Evolutionary conservation across 2,888 invertebrate species (phyloP).

Genomic region (Argyresthia goedartella): DNA sequence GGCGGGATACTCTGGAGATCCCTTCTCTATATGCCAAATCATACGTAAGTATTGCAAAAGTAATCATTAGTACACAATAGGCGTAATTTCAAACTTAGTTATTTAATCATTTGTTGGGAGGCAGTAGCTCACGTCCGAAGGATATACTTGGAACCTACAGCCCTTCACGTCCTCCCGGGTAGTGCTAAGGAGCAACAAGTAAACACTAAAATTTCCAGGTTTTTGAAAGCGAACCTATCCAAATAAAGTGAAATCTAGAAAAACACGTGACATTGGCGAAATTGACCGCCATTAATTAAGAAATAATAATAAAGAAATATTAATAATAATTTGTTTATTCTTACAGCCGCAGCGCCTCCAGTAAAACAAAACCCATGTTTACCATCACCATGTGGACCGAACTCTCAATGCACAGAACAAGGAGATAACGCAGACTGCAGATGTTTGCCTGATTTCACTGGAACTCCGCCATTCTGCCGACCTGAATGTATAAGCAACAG

Average conservation of each 20-base stretch:
- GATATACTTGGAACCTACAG: no score
- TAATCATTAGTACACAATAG: not conserved
- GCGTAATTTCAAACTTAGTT: no score
- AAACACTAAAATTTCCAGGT: no score
- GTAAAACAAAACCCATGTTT: slow-evolving; percentile 67
- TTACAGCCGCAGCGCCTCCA: slow-evolving; percentile 41
- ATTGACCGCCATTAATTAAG: no score
- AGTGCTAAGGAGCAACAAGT: no score
- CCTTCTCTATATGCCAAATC: slow-evolving; percentile 75
- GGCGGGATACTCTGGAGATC: slow-evolving; percentile 77
- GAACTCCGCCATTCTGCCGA: slow-evolving; percentile 74
- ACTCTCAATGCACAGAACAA: slow-evolving; percentile 72
- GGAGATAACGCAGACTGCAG: slow-evolving; percentile 74
- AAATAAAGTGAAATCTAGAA: no score
- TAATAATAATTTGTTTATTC: slow-evolving; percentile 5
- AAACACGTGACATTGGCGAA: no score
- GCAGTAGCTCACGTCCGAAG: no score
- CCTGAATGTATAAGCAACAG: slow-evolving; percentile 78
- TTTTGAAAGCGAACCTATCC: no score
- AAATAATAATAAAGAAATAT: not conserved
- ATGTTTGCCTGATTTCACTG: slow-evolving; percentile 74
- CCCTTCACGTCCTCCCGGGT: no score
- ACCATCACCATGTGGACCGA: slow-evolving; percentile 77
- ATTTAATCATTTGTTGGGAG: not conserved
- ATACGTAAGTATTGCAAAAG: slow-evolving; percentile 39